Evolutionary conservation across 92 coral and sea anemone species (phyloP), one percentile per base, ranked within the genome.

Genomic region (Scolanthus callimorphus): DNA sequence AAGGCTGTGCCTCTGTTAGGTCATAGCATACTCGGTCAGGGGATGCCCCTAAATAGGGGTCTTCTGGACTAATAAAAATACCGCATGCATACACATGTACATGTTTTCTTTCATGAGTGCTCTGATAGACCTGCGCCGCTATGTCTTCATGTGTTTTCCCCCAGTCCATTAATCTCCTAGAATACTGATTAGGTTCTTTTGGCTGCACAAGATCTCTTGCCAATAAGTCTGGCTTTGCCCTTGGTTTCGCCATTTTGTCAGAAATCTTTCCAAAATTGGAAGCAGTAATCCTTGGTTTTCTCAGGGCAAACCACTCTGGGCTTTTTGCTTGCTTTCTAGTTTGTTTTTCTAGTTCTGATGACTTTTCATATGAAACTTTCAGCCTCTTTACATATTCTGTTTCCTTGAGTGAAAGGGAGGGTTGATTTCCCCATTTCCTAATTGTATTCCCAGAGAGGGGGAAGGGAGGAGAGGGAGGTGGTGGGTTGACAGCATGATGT

Each of bases 11-110:
- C 26, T 64, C 81, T 25, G 26, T 74, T 34, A 37, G 30, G 51
- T 74, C 68, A 60, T 71, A 71, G 24, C 68, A 59, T 17, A 71
- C 29, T 38, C 78, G 57, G 31, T 69, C 67, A 31, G 67, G 60
- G 28, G 76, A 57, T 25, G 76, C 57, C 21, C 68, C 78, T 20
- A 71, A 27, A 37, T 37, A 60, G 26, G 78, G 69, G 41, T 71
- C 69, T 38, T 71, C 69, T 0, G 78, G 78, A 49, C 78, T 60
- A 3, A 71, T 70, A 38, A 49, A 70, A 23, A 60, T 47, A 30
- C 77, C 77, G 20, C 65, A 59, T 51, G 50, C 61, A 56, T 37
- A 60, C 37, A 60, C 46, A 2, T 55, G 10, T 28, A 60, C 68
- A 51, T 70, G 27, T 21, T 49, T 70, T 59, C 47, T 25, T 59